A percentile compares a stretch with the other conserved stretches of the same genome.
These are phyloP conservation scores for Vimba vimba DNA, from an alignment of 2,113 vertebrate species.

Conservation along the genomic window DNA sequence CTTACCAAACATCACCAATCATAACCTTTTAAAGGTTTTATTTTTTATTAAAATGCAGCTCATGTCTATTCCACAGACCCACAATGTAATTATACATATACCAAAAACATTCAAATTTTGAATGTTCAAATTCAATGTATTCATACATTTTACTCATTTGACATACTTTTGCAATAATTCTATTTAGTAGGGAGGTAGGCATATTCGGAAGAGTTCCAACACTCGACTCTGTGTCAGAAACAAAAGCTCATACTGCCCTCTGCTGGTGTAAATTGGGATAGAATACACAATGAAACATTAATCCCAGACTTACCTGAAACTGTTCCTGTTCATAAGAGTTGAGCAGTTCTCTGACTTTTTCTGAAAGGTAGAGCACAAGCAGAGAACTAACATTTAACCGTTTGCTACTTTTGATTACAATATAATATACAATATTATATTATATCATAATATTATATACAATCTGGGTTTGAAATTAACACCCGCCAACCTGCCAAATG, in stretches of 20 bases:
- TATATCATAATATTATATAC: too few species aligned
- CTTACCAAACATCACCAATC: not conserved
- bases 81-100: not conserved
- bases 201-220: not conserved
- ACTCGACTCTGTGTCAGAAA: not conserved
- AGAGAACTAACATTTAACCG: too few species aligned
- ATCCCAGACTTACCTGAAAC: conserved; percentile 76
- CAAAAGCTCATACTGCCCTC: conserved; percentile 21
- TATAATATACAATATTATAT: too few species aligned
- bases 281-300: not conserved
- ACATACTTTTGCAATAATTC: too few species aligned
- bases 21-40: not conserved
- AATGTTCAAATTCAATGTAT: not conserved
- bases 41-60: not conserved
- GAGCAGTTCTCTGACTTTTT: conserved; percentile 82
- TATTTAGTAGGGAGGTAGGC: not conserved
- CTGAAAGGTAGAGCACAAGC: conserved; percentile 58
- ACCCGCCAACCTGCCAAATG: too few species aligned
- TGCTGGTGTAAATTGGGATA: conserved; percentile 8
- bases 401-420: too few species aligned
- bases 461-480: too few species aligned
- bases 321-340: conserved; percentile 87
- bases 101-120: not conserved
- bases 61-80: not conserved
- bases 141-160: not conserved